These are phyloP conservation scores for Aporophyla lueneburgensis DNA, from an alignment of 2,888 invertebrate genomes.

Conservation along the genomic window DNA sequence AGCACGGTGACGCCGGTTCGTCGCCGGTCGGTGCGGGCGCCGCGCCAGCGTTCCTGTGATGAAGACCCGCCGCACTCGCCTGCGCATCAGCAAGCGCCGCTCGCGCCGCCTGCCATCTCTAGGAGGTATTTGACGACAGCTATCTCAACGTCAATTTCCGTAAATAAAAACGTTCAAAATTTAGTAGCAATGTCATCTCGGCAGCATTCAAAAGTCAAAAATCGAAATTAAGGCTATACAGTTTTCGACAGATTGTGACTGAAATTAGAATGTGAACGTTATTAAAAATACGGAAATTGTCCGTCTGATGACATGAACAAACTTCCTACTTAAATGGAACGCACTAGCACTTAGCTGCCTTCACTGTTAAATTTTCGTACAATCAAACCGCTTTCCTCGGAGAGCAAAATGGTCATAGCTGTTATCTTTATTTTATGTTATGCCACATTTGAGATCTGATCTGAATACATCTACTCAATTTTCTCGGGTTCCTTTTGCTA, in stretches of 20 bases:
- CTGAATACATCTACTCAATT: too few relatives aligned
- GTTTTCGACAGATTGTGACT: not conserved
- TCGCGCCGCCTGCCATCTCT: slow-evolving; percentile 94
- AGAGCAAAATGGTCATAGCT: too few relatives aligned
- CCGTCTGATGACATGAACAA: not conserved
- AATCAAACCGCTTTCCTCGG: too few relatives aligned
- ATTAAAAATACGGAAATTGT: not conserved
- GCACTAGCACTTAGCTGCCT: not conserved
- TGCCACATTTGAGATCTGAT: too few relatives aligned
- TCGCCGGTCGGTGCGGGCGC: slow-evolving; percentile 91
- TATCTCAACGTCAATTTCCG: not conserved
- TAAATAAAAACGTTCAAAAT: not conserved
- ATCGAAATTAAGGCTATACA: not conserved
- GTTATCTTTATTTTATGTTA: not conserved
- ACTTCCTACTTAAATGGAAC: not conserved
- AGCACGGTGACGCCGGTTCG: slow-evolving; percentile 92
- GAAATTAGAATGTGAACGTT: not conserved
- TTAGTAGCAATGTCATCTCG: not conserved
- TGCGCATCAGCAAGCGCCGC: slow-evolving; percentile 90
- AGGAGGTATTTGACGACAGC: slow-evolving; percentile 86
- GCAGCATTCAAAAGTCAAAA: not conserved
- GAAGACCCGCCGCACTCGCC: slow-evolving; percentile 91
- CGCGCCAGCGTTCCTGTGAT: slow-evolving; percentile 95
- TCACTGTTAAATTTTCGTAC: not conserved
- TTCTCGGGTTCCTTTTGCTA: too few relatives aligned